Evolutionary conservation across 2,113 vertebrate genomes (phyloP).

Genomic region (Axis porcinus): DNA sequence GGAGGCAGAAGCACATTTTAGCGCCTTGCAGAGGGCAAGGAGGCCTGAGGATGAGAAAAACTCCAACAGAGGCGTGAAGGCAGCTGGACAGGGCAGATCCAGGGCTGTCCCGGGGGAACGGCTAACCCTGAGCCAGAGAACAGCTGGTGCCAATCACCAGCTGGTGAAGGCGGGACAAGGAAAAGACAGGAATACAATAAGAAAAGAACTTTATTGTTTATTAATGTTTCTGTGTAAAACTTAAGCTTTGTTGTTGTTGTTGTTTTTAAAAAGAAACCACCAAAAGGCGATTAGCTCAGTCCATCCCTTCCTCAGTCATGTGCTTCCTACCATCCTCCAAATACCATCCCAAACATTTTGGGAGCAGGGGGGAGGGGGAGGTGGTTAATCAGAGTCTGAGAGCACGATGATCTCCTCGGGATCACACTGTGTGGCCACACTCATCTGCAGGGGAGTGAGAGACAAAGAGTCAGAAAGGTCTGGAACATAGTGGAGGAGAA

Average conservation of each 20-base stretch:
- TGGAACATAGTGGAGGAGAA: not conserved
- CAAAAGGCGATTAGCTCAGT: conserved; percentile 15
- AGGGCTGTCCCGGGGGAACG: not conserved
- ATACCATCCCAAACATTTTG: not conserved
- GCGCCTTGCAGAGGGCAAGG: not conserved
- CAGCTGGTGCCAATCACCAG: not conserved
- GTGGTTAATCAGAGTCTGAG: conserved; percentile 86
- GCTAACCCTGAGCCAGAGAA: not conserved
- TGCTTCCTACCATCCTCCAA: not conserved
- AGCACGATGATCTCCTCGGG: conserved; percentile 90
- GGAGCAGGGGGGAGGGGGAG: not conserved
- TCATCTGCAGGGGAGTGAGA: conserved; percentile 78
- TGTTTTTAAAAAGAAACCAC: conserved; percentile 51
- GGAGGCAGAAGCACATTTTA: not conserved
- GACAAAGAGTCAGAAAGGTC: not conserved
- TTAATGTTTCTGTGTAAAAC: conserved; percentile 69
- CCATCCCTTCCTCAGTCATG: not conserved
- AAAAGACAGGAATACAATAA: conserved; percentile 48
- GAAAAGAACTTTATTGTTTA: conserved; percentile 70
- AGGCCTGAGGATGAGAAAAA: not conserved
- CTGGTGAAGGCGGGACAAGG: not conserved
- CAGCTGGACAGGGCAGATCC: not conserved
- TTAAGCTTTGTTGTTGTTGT: not conserved
- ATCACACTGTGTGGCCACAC: conserved; percentile 90
- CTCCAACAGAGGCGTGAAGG: not conserved